Conservation (phyloP, 2,888 invertebrate genomes). For the Agrotis exclamationis region DNA sequence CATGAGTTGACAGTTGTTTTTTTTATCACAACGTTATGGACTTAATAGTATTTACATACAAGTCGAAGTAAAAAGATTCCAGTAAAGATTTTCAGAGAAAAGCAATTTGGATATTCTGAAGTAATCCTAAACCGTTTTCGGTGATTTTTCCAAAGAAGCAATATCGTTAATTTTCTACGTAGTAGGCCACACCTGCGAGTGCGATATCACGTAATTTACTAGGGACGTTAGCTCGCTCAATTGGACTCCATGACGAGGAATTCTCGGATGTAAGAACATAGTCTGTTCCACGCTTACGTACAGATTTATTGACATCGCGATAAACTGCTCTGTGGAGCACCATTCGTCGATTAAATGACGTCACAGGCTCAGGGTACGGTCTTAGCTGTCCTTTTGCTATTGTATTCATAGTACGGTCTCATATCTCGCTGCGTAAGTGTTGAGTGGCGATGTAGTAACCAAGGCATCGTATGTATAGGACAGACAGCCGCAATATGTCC, state of each 20-base stretch:
- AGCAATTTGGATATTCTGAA: constrained; percentile 28
- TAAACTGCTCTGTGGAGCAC: constrained; percentile 82
- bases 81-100: neutral
- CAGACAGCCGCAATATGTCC: constrained; percentile 52
- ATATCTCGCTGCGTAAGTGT: constrained; percentile 48
- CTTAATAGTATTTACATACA: neutral
- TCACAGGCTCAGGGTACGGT: constrained; percentile 67
- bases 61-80: neutral
- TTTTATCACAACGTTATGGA: neutral
- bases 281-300: constrained; percentile 72
- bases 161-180: constrained; percentile 46
- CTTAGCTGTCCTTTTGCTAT: constrained; percentile 75
- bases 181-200: constrained; percentile 43
- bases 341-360: constrained; percentile 82
- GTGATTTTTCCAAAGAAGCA: constrained; percentile 19
- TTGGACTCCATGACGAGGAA: constrained; percentile 67
- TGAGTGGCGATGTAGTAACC: constrained; percentile 40
- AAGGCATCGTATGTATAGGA: constrained; percentile 34
- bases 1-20: constrained; percentile 10
- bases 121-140: constrained; percentile 26
- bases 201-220: constrained; percentile 61
- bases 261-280: constrained; percentile 76
- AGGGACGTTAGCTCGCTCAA: constrained; percentile 62
- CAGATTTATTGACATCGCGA: constrained; percentile 86
- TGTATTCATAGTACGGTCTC: constrained; percentile 58